Base-by-base conservation (phyloP, 2,113 vertebrate species). In the Urocynchramus pylzowi region DNA sequence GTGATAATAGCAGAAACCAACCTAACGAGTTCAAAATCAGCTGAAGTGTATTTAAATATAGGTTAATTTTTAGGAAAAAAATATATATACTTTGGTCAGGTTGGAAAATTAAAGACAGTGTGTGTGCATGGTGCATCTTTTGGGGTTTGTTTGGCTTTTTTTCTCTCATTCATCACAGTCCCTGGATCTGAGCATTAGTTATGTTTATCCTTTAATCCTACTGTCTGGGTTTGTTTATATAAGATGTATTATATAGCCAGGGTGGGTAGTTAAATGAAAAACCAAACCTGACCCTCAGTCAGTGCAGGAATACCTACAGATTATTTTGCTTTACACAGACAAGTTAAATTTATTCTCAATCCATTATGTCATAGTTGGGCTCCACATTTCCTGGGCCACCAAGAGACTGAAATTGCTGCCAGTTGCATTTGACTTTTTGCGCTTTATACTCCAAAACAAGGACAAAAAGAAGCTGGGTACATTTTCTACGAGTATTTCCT, bases 201-300 rank as follows among this genome's bases (percentile, higher is more conserved):
- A 74, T 90, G 52, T 94, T 96, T 93, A 95, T 93, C 96, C 95
- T 93, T 96, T 97, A 97, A 96, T 97, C 95, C 93, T 64, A 11
- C 89, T 95, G 87, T 87, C 92, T 91, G 73, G 44, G 45, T 35
- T 71, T 77, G 54, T 86, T 96, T 95, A 95, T 88, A 65, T 96
- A 97, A 97, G 75, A 80, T 84, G 87, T 95, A 82, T 94, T 93
- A 57, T 91, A 61, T 71, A 90, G 78, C 64, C 74, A 47, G 60
- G 10, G 11, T 71, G 41, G 74, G 35, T 35, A 53, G 57, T 80
- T 74, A 93, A 78, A 90, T 94, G 69, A 88, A 94, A 95, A 96
- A 26, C 59, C 74, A 92, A 89, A 95, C 68, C 73, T 87, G 83
- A 89, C 92, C 80, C 56, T 64, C 61, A 16, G 68, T 5, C 70